A percentile compares a stretch with the other conserved stretches of the same genome.
These are phyloP conservation scores for Tursiops truncatus DNA, from an alignment of 2,113 vertebrate genomes.

Conservation along the genomic window DNA sequence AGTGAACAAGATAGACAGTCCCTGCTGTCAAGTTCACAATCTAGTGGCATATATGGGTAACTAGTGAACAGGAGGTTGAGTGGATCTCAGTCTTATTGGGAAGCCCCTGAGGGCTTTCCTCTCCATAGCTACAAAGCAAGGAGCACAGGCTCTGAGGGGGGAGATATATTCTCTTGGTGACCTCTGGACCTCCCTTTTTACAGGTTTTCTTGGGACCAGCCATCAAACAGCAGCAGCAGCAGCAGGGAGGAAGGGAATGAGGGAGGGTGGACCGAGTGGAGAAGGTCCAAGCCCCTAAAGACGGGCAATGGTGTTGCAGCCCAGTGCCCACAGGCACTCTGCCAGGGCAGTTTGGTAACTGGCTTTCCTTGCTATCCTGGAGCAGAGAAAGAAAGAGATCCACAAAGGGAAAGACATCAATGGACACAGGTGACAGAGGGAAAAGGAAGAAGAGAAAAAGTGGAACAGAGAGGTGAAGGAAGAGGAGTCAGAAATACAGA, in stretches of 20 bases:
- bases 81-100: background rate
- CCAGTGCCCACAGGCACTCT: background rate
- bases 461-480: background rate
- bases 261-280: background rate
- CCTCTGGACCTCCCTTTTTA: background rate
- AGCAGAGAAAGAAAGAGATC: slow-evolving; percentile 25
- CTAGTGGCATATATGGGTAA: background rate
- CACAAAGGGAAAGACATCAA: background rate
- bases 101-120: background rate
- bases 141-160: background rate
- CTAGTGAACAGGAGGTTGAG: background rate
- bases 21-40: background rate
- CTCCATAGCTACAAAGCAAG: background rate
- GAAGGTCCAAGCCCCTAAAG: background rate
- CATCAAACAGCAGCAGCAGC: background rate
- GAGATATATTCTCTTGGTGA: background rate
- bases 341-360: background rate
- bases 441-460: background rate
- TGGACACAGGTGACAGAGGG: background rate
- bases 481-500: background rate
- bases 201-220: background rate
- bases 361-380: background rate
- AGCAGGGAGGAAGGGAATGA: background rate
- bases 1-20: background rate
- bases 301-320: background rate